Conservation (phyloP, 2,888 invertebrate species). For the Capitulum mitella region DNA sequence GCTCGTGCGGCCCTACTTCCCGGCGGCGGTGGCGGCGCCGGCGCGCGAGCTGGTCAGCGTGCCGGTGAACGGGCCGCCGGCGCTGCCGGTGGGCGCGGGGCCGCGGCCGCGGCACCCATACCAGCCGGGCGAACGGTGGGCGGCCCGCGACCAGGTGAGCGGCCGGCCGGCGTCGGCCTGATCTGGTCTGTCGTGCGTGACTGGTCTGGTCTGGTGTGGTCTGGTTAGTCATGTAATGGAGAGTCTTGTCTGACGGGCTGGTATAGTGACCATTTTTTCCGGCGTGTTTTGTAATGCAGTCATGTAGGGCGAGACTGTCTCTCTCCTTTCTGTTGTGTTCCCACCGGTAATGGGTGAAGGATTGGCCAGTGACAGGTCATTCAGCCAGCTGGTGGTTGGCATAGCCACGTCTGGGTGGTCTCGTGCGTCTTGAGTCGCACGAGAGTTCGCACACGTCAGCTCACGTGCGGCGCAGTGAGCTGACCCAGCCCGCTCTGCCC, state of each 20-base stretch:
- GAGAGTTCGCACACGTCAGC: no score
- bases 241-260: no score
- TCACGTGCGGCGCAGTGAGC: no score
- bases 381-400: no score
- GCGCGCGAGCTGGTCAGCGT: constrained; percentile 67
- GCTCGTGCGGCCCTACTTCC: constrained; percentile 12
- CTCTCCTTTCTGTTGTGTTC: no score
- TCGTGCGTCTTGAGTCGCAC: no score
- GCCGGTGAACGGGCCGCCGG: constrained; percentile 49
- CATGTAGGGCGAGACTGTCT: no score
- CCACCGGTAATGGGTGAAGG: no score
- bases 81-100: constrained; percentile 33
- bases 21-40: constrained; percentile 34
- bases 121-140: constrained; percentile 27
- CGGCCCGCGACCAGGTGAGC: constrained; percentile 16
- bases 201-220: not conserved
- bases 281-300: no score
- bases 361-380: no score
- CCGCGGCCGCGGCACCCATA: constrained; percentile 18
- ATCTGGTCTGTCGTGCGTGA: not conserved
- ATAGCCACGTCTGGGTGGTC: no score
- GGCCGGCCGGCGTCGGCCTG: not conserved
- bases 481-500: not conserved
- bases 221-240: not conserved
- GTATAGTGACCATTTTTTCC: no score